Evolutionary conservation across 1,140 invertebrate species (phyloP).

Genomic region (Laodelphax striatellus): DNA sequence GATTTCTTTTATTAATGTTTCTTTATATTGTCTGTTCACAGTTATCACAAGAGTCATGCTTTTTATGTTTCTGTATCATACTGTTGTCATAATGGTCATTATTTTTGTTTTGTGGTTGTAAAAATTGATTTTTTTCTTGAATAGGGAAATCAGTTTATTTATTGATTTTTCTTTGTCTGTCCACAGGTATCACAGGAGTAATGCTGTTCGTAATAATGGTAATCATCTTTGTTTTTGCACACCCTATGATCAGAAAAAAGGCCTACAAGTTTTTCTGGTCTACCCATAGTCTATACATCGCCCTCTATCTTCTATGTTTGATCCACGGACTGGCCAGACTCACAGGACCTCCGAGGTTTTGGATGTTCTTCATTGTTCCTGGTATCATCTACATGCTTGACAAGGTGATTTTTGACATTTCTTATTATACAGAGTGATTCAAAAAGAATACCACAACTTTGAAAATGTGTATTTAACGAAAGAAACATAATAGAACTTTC

Average conservation of each 20-base stretch:
- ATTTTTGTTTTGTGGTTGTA: no score
- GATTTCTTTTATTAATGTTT: no score
- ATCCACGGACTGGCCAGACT: conserved; percentile 91
- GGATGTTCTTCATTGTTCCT: conserved; percentile 91
- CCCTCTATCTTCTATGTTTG: conserved; percentile 80
- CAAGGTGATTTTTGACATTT: conserved; percentile 54
- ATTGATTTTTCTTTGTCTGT: conserved; percentile 3
- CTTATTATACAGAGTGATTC: no score
- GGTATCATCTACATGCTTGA: conserved; percentile 82
- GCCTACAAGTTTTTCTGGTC: conserved; percentile 96
- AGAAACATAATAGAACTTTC: no score
- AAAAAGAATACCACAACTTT: no score
- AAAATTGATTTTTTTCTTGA: no score
- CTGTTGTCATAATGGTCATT: no score
- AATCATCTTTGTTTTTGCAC: conserved; percentile 95
- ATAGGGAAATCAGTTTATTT: no score
- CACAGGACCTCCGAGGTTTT: conserved; percentile 87
- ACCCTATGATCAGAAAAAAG: conserved; percentile 83
- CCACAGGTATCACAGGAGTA: conserved; percentile 84
- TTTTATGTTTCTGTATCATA: no score
- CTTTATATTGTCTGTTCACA: no score
- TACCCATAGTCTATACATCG: conserved; percentile 87
- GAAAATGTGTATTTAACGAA: no score
- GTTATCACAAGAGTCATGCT: no score
- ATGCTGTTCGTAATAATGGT: conserved; percentile 85